Conservation (phyloP, 2,113 vertebrate species). For the Bubalus kerabau region DNA sequence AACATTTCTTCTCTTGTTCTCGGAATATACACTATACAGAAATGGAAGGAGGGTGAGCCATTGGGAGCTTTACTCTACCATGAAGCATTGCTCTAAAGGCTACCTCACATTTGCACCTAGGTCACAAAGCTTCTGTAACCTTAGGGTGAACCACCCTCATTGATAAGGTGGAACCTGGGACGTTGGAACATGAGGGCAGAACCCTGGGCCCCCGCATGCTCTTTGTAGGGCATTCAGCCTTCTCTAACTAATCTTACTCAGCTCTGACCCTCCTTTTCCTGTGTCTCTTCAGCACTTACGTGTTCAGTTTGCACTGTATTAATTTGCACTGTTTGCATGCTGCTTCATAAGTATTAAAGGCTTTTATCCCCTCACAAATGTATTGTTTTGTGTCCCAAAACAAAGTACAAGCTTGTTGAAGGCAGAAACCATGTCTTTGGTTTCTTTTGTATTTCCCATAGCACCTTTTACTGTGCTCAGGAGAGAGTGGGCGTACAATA, state of each 20-base stretch:
- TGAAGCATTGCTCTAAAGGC: slow-evolving; percentile 40
- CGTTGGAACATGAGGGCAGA: background rate
- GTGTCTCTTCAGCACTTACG: slow-evolving; percentile 23
- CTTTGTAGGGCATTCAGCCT: background rate
- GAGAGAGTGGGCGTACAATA: slow-evolving; percentile 51
- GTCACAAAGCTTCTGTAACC: slow-evolving; percentile 50
- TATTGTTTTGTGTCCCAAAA: slow-evolving; percentile 52
- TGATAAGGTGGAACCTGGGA: background rate
- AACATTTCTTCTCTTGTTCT: slow-evolving; percentile 52
- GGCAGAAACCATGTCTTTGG: slow-evolving; percentile 65
- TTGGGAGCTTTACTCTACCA: background rate
- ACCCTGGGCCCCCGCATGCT: slow-evolving; percentile 26
- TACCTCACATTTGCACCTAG: slow-evolving; percentile 51
- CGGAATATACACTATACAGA: slow-evolving; percentile 57
- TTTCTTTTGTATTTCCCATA: slow-evolving; percentile 70
- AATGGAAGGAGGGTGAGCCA: slow-evolving; percentile 58
- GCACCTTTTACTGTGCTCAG: slow-evolving; percentile 67
- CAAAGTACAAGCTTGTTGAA: slow-evolving; percentile 53
- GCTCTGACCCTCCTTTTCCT: background rate
- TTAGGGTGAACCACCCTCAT: background rate
- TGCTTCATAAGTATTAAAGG: slow-evolving; percentile 48
- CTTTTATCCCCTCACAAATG: background rate
- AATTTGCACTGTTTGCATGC: slow-evolving; percentile 62
- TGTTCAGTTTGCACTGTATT: slow-evolving; percentile 47
- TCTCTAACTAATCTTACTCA: slow-evolving; percentile 40